Evolutionary conservation across 2,888 invertebrate species (phyloP), one percentile per base, ranked within the genome.

Genomic region (Furcula furcula): DNA sequence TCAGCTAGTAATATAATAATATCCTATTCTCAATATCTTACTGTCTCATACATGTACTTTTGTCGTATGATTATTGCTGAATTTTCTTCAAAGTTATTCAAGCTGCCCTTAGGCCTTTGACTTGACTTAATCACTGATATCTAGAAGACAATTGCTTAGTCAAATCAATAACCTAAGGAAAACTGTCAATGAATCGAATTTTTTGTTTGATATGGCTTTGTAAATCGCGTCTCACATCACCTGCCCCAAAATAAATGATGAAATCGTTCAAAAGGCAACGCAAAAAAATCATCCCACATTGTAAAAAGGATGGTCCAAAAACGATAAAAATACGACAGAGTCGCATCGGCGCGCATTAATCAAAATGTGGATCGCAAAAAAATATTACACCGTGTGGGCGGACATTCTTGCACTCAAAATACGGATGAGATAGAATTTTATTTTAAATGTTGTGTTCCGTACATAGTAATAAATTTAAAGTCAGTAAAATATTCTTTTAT

Each of bases 351-450:
- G 50, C 50, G 45, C 77, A 84, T 82, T 79, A 77, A 84, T 84
- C 83, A 83, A 81, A 77, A 76, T 67, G 70, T 67, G 69, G 64
- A 68, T 71, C 72, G 75, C 76, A 82, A 81, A 83, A n/a, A 81
- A 83, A 78, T 64, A 52, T 21, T 52, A 51, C 55, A 58, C 52
- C 60, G 65, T 64, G 75, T 76, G 77, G 77, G 78, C 62, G 70
- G 62, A 61, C 36, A 58, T 43, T 63, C 41, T 43, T 55, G 52
- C 42, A 29, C 29, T 34, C 39, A 38, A 52, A 46, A 41, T 48
- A 37, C 32, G 34, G 38, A 29, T 25, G 28, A 34, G 31, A 14
- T 28, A 35, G 31, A 34, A 10, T 27, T 26, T 32, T 23, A 4
- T 11, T 29, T 29, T 16, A 13, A 19, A 4, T 12, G 0, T 3